A percentile compares a stretch with the other conserved stretches of the same genome.
Conservation (phyloP, 1,140 invertebrate species). For the Lethocerus indicus region DNA sequence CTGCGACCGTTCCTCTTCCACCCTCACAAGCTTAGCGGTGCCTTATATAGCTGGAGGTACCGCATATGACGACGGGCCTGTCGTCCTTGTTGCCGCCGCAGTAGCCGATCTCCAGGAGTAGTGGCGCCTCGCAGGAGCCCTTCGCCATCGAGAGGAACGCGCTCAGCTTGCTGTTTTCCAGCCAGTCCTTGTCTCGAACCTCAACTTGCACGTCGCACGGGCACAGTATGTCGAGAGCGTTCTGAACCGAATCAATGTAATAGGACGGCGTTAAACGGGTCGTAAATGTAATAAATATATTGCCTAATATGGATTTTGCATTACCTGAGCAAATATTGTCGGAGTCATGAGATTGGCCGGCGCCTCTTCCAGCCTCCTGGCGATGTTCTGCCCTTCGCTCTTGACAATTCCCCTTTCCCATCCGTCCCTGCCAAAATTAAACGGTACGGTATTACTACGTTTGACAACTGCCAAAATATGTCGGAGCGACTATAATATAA, state of each 20-base stretch:
- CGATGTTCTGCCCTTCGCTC: slow-evolving; percentile 71
- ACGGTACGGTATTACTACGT: not conserved
- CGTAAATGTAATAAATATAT: not conserved
- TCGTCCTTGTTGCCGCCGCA: slow-evolving; percentile 17
- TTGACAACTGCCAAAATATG: not conserved
- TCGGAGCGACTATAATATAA: not conserved
- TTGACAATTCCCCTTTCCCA: slow-evolving; percentile 56
- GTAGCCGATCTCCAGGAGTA: slow-evolving; percentile 31
- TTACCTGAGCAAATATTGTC: slow-evolving; percentile 8
- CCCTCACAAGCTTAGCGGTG: too few species aligned
- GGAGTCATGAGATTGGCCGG: slow-evolving; percentile 80
- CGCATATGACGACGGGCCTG: slow-evolving; percentile 21
- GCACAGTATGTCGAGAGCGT: slow-evolving; percentile 4
- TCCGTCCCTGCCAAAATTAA: slow-evolving; percentile 5
- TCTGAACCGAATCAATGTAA: too few species aligned
- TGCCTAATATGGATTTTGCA: not conserved
- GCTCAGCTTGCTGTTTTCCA: slow-evolving; percentile 31
- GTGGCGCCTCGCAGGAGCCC: slow-evolving; percentile 32
- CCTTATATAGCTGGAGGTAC: too few species aligned
- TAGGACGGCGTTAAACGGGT: too few species aligned
- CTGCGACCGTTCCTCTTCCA: too few species aligned
- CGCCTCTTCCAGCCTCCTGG: slow-evolving; percentile 56
- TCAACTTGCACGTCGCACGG: slow-evolving; percentile 20
- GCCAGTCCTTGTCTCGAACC: slow-evolving; percentile 31
- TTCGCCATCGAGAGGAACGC: slow-evolving; percentile 33